A percentile compares a stretch with the other conserved stretches of the same genome.
phyloP scores from a whole-genome alignment of 1,140 invertebrate genomes.

The Danaus melanippus region DNA sequence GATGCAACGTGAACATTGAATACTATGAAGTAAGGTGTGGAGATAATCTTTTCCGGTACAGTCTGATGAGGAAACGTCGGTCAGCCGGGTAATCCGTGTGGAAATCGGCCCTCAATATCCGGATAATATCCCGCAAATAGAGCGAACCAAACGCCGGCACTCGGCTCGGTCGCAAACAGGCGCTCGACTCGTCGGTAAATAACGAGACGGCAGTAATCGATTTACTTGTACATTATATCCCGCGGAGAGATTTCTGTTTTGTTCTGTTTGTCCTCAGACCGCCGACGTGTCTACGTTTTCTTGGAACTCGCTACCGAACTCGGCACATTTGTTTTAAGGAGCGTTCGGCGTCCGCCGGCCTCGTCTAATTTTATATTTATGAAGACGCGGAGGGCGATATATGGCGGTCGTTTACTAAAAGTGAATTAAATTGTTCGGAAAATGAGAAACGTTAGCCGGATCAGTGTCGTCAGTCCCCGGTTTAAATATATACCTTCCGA shows the following conservation, averaged over 20 bases:
- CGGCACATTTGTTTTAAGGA: slow-evolving; percentile 9
- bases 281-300: slow-evolving; percentile 15
- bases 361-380: slow-evolving; percentile 14
- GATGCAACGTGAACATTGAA: too few relatives aligned
- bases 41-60: too few relatives aligned
- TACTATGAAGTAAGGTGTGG: too few relatives aligned
- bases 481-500: too few relatives aligned
- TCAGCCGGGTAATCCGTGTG: slow-evolving; percentile 12
- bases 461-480: too few relatives aligned
- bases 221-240: slow-evolving; percentile 22
- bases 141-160: slow-evolving; percentile 17
- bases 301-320: slow-evolving; percentile 13
- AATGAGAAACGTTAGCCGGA: too few relatives aligned
- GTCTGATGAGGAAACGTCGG: not conserved
- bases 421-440: too few relatives aligned
- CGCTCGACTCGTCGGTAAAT: slow-evolving; percentile 17
- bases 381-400: too few relatives aligned
- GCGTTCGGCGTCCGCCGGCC: slow-evolving; percentile 3
- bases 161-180: slow-evolving; percentile 9
- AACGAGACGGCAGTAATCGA: slow-evolving; percentile 25
- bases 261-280: slow-evolving; percentile 8
- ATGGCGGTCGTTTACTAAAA: too few relatives aligned
- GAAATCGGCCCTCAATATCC: slow-evolving; percentile 20
- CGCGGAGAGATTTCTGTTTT: slow-evolving; percentile 27
- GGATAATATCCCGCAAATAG: slow-evolving; percentile 26